Conservation (phyloP, 2,888 invertebrate species). For the Drosophila rubida region DNA sequence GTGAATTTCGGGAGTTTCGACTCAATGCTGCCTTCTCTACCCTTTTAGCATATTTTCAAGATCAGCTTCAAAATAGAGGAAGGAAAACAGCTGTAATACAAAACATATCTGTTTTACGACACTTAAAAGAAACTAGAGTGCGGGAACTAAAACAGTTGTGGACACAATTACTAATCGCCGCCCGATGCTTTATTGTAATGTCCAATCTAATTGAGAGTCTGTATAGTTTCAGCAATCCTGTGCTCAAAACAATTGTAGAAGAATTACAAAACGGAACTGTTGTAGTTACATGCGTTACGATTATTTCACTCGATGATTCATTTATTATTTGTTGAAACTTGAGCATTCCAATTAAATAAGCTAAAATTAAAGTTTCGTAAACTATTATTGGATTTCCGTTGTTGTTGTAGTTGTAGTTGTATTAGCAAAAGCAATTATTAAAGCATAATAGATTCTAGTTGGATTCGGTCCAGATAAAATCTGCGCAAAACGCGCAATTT, state of each 20-base stretch:
- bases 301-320: no score
- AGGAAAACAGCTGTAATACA: constrained; percentile 30
- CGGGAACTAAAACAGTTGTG: constrained; percentile 25
- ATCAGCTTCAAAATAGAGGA: background rate
- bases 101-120: background rate
- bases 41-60: background rate
- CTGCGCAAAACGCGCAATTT: constrained; percentile 11
- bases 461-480: constrained; percentile 21
- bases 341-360: no score
- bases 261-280: no score
- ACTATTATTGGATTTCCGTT: background rate
- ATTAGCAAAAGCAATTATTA: constrained; percentile 4
- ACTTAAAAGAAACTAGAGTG: no score
- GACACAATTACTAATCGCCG: constrained; percentile 16
- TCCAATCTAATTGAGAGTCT: background rate
- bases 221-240: background rate
- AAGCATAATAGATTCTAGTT: constrained; percentile 15
- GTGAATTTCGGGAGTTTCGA: no score
- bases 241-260: background rate
- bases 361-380: background rate
- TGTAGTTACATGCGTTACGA: no score
- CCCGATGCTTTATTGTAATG: background rate
- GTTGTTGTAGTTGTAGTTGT: background rate
- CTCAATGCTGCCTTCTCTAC: background rate
- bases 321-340: no score